Percentiles rank a stretch among this genome's conserved stretches.
Conservation (phyloP, 2,113 vertebrate genomes). For the Zosterops pallidus region DNA sequence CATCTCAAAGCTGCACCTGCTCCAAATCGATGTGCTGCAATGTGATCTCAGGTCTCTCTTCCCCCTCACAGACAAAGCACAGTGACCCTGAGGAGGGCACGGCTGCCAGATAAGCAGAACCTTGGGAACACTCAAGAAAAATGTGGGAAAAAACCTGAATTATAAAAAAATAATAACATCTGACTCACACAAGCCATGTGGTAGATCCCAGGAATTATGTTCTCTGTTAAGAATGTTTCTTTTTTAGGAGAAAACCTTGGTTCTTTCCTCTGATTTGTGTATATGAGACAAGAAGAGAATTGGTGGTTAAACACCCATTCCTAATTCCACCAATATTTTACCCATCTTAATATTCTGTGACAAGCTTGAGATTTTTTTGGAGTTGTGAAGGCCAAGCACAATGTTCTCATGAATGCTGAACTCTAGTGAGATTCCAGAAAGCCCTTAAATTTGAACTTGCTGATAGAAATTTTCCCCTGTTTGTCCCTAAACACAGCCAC, state of each 20-base stretch:
- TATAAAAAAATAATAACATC: background rate
- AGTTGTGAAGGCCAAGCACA: background rate
- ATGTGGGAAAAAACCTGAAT: background rate
- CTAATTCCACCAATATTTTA: background rate
- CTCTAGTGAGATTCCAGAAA: background rate
- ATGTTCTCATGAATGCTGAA: background rate
- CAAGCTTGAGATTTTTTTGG: background rate
- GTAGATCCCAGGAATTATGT: background rate
- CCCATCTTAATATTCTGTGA: background rate
- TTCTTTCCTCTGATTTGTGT: background rate
- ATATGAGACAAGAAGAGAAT: background rate
- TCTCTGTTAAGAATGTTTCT: background rate
- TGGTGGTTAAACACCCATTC: background rate
- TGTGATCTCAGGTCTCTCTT: background rate
- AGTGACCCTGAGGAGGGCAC: background rate
- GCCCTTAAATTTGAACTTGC: background rate
- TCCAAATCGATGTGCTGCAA: constrained; percentile 29
- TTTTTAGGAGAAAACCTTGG: background rate
- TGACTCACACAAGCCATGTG: background rate
- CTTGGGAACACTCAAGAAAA: background rate
- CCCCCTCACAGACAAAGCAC: background rate
- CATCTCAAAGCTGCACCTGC: constrained; percentile 42
- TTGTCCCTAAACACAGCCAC: background rate
- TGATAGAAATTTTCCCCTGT: background rate
- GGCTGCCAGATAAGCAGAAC: background rate